Percentiles rank a stretch among this genome's conserved stretches.
phyloP scores from a whole-genome alignment of 2,797 vertebrate genomes.

The Silurus lanzhouensis region DNA sequence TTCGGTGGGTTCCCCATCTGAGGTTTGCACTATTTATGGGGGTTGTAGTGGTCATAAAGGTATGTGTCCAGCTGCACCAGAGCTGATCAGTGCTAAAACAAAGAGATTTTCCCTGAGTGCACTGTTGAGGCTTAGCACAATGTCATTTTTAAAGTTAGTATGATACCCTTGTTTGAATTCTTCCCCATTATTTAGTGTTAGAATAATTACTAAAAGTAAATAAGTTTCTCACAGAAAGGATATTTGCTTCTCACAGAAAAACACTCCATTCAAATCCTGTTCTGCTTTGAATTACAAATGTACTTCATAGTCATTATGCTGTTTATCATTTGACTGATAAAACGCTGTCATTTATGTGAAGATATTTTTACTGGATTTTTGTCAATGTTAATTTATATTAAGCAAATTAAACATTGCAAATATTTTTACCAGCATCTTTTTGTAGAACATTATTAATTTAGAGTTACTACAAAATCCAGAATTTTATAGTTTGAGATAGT shows the following conservation, averaged over 20 bases:
- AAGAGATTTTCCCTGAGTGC: too few relatives aligned
- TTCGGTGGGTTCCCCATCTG: not conserved
- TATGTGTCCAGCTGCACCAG: not conserved
- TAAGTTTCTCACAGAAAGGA: slow-evolving; percentile 40
- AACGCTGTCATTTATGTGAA: slow-evolving; percentile 10
- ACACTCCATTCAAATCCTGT: slow-evolving; percentile 43
- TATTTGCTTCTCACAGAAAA: slow-evolving; percentile 44
- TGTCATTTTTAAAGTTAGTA: not conserved
- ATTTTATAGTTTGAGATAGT: not conserved
- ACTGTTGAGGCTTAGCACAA: too few relatives aligned
- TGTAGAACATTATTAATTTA: not conserved
- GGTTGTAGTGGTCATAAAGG: not conserved
- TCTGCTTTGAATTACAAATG: slow-evolving; percentile 56
- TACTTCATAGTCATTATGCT: slow-evolving; percentile 22
- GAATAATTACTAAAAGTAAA: slow-evolving; percentile 9
- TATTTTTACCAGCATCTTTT: not conserved
- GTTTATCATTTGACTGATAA: slow-evolving; percentile 42
- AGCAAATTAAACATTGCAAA: not conserved
- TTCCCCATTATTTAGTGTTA: slow-evolving; percentile 2
- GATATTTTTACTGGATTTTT: not conserved
- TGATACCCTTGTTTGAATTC: slow-evolving; percentile 22
- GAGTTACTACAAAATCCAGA: not conserved
- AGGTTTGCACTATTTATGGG: not conserved
- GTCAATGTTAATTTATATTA: slow-evolving; percentile 27
- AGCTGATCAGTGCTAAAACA: too few relatives aligned